These are phyloP conservation scores for Marisa cornuarietis DNA, from an alignment of 1,140 invertebrate species.

Conservation along the genomic window DNA sequence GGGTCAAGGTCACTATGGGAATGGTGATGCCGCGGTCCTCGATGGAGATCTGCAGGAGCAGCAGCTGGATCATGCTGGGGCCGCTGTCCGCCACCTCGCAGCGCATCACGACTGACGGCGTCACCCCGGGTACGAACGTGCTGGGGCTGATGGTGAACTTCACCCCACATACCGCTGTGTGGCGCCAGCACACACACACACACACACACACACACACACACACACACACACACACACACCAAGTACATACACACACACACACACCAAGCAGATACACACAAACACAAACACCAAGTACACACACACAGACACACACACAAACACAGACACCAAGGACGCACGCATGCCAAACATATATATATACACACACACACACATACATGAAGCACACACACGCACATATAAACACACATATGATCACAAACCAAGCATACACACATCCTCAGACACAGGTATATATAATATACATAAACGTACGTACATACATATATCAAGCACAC, in stretches of 20 bases:
- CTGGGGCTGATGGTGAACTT: conserved; percentile 7
- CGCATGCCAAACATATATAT: neutral
- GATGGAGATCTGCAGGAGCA: conserved; percentile 8
- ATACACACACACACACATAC: neutral
- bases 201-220: neutral
- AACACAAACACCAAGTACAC: neutral
- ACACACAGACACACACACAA: neutral
- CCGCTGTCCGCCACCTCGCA: conserved; percentile 13
- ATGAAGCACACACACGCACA: neutral
- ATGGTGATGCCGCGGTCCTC: conserved; percentile 1
- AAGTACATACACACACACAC: conserved; percentile 1
- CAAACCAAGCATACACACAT: too few relatives aligned
- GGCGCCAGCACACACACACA: neutral
- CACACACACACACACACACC: neutral
- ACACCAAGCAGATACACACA: conserved; percentile 5
- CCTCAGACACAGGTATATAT: too few relatives aligned
- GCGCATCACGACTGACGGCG: conserved; percentile 13
- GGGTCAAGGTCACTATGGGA: conserved; percentile 15
- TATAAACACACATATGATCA: neutral
- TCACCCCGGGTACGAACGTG: conserved; percentile 16
- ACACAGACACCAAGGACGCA: neutral
- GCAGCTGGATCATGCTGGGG: neutral
- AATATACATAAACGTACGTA: too few relatives aligned
- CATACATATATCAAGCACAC: too few relatives aligned
- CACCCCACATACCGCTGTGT: neutral